Evolutionary conservation across 2,113 vertebrate genomes (phyloP).

Genomic region (Calidris pygmaea): DNA sequence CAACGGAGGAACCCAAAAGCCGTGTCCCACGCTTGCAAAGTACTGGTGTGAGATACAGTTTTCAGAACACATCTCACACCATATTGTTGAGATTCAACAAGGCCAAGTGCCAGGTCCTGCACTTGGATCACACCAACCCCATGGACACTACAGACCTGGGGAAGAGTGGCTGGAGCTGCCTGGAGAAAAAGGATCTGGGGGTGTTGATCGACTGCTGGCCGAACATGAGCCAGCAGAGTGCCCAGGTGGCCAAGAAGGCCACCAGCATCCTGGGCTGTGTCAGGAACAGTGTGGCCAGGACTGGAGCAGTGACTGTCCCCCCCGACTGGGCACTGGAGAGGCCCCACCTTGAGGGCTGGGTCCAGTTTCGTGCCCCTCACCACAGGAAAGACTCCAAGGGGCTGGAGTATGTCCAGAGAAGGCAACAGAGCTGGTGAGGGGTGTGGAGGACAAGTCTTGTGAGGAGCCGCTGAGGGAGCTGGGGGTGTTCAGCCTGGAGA

Average conservation of each 20-base stretch:
- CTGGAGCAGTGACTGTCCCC: not conserved
- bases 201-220: fast-evolving
- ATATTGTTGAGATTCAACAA: not conserved
- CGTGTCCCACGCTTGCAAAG: not conserved
- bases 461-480: not conserved
- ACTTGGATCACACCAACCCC: not conserved
- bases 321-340: not conserved
- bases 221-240: not conserved
- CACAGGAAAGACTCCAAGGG: not conserved
- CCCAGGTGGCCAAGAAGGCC: not conserved
- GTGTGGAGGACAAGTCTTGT: not conserved
- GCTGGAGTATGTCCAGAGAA: not conserved
- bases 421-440: not conserved
- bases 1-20: not conserved
- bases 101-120: not conserved
- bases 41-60: not conserved
- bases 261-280: fast-evolving
- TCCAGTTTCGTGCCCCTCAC: not conserved
- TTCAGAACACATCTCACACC: not conserved
- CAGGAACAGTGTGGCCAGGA: not conserved
- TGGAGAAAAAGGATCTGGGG: not conserved
- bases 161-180: not conserved
- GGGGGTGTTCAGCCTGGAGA: not conserved
- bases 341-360: fast-evolving
- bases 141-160: fast-evolving